Percentiles rank a stretch among this genome's conserved stretches.
phyloP scores from a whole-genome alignment of 2,113 vertebrate genomes.

The Tringa solitaria region DNA sequence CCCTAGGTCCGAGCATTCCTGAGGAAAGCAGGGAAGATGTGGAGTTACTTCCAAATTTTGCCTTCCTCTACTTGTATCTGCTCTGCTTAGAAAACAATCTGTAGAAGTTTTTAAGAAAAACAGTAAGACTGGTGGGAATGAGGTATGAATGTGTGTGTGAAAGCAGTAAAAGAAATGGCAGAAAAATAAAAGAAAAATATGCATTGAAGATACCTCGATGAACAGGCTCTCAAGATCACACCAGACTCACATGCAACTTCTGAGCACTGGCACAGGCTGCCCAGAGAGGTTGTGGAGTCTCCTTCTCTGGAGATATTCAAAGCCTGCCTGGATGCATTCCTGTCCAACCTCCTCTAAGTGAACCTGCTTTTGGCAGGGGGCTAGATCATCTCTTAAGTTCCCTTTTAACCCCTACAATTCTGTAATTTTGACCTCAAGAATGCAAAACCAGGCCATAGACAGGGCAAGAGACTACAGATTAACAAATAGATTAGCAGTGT shows the following conservation, averaged over 20 bases:
- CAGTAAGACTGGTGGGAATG: not conserved
- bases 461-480: not conserved
- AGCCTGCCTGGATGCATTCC: too few relatives aligned
- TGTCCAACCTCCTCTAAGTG: too few relatives aligned
- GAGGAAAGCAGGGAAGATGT: not conserved
- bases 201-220: not conserved
- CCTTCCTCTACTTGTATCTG: not conserved
- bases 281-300: too few relatives aligned
- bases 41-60: not conserved
- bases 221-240: not conserved
- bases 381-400: too few relatives aligned
- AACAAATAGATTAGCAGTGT: not conserved
- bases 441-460: not conserved
- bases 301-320: too few relatives aligned
- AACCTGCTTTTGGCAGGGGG: too few relatives aligned
- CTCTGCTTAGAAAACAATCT: not conserved
- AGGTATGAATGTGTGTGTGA: not conserved
- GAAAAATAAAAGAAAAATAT: not conserved
- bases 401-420: too few relatives aligned
- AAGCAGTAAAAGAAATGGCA: not conserved
- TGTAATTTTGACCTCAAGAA: not conserved
- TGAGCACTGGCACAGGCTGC: not conserved
- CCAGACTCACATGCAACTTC: not conserved
- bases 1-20: not conserved
- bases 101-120: not conserved